Base-by-base conservation (phyloP, 2,888 invertebrate species). In the Nomada goodeniana region DNA sequence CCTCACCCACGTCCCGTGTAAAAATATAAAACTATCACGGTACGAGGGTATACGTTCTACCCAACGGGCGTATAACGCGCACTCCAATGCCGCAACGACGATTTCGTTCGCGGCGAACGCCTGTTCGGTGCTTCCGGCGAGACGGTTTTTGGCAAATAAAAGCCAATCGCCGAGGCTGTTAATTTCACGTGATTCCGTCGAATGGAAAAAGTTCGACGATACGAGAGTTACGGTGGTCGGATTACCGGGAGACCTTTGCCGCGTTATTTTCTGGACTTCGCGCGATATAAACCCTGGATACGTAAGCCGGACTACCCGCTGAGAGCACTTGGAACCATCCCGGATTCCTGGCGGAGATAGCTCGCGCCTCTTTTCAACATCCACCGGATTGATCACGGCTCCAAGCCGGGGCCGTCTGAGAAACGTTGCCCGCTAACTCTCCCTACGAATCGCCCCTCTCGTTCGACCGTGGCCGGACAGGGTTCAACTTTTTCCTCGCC, bases 281-380 rank as follows among this genome's bases (percentile, higher is more conserved):
- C 80, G 76, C 68, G 76, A 71, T 73, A 67, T 26, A 52, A 76
- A 67, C 60, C 59, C 59, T 59, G 59, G 61, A 75, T 81, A 75
- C 74, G 75, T 65, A 79, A 76, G 84, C 63, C 60, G 73, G 82
- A 73, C 88, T 74, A 74, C 82, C 88, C 76, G 86, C 82, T 83
- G 88, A 60, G 88, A 84, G 80, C 76, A 80, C 59, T 73, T 72
- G 76, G 71, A 80, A 84, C 82, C 80, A 64, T 87, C 76, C 80
- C 75, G 89, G 88, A 88, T 87, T 89, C 82, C 67, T 68, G 83
- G 86, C 79, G 76, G 87, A 89, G 88, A 89, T 88, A 88, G 86
- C 87, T 89, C 89, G 88, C 87, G 86, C 89, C 87, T 88, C 89
- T 88, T 88, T 88, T 89, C 88, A 88, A 87, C 88, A 89, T 88